These are phyloP conservation scores for Athalia rosae DNA, from an alignment of 2,888 invertebrate species.

Conservation along the genomic window DNA sequence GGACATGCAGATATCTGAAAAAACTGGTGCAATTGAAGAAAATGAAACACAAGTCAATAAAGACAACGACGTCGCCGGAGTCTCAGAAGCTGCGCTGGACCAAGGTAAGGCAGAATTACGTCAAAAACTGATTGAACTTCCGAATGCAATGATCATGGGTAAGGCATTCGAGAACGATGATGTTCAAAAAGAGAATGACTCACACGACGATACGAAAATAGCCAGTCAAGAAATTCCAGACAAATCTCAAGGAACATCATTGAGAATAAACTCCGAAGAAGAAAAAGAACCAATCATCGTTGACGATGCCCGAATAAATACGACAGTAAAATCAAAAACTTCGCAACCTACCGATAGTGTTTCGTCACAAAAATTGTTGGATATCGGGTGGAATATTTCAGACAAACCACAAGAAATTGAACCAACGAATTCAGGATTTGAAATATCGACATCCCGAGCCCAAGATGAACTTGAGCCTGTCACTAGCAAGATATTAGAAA, in stretches of 20 bases:
- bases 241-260: not conserved
- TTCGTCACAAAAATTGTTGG: not conserved
- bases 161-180: not conserved
- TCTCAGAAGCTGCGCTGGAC: not conserved
- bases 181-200: not conserved
- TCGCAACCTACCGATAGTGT: not conserved
- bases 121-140: not conserved
- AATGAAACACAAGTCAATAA: slow-evolving; percentile 1
- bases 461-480: not conserved
- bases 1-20: not conserved
- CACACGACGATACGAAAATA: not conserved
- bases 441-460: not conserved
- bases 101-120: not conserved
- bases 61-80: not conserved
- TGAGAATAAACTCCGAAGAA: slow-evolving; percentile 10
- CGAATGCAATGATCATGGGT: not conserved
- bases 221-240: not conserved
- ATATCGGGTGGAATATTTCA: slow-evolving; percentile 2
- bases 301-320: not conserved
- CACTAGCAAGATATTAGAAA: too few relatives aligned
- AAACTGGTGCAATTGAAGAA: not conserved
- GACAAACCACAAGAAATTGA: slow-evolving; percentile 2
- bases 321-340: not conserved
- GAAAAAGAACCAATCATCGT: not conserved
- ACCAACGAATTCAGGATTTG: not conserved